Conservation (phyloP, 2,888 invertebrate species). For the Euphydryas editha region DNA sequence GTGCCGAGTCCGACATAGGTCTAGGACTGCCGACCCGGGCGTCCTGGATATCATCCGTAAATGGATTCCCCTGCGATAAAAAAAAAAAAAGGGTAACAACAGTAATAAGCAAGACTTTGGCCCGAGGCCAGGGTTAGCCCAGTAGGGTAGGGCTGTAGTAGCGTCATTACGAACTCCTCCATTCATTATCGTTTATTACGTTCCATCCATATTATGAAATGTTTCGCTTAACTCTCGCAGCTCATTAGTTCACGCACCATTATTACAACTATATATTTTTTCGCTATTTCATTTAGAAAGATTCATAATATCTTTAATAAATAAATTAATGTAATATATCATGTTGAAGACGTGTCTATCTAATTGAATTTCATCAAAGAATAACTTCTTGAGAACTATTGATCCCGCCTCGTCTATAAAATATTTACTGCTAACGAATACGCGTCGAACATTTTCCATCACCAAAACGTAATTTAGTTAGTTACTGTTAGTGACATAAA, state of each 20-base stretch:
- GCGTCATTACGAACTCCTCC: slow-evolving; percentile 8
- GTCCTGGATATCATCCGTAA: no score
- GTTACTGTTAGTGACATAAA: no score
- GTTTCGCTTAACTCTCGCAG: neutral
- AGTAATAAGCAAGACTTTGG: slow-evolving; percentile 7
- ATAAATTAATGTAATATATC: neutral
- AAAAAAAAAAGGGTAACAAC: no score
- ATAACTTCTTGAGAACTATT: neutral
- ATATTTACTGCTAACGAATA: neutral
- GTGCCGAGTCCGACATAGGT: no score
- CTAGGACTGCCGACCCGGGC: no score
- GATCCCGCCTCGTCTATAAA: slow-evolving; percentile 1
- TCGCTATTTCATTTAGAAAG: neutral
- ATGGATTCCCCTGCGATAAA: no score
- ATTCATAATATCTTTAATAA: neutral
- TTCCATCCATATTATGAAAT: neutral
- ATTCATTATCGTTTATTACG: slow-evolving; percentile 13
- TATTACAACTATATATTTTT: neutral
- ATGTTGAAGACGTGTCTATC: neutral
- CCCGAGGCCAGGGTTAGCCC: no score
- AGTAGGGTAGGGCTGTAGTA: slow-evolving; percentile 3
- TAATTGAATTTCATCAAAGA: neutral
- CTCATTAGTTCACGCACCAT: slow-evolving; percentile 5
- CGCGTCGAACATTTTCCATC: neutral
- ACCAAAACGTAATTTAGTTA: no score